Percentiles rank a stretch among this genome's conserved stretches.
Conservation (phyloP, 2,888 invertebrate species). For the Ceramica pisi region DNA sequence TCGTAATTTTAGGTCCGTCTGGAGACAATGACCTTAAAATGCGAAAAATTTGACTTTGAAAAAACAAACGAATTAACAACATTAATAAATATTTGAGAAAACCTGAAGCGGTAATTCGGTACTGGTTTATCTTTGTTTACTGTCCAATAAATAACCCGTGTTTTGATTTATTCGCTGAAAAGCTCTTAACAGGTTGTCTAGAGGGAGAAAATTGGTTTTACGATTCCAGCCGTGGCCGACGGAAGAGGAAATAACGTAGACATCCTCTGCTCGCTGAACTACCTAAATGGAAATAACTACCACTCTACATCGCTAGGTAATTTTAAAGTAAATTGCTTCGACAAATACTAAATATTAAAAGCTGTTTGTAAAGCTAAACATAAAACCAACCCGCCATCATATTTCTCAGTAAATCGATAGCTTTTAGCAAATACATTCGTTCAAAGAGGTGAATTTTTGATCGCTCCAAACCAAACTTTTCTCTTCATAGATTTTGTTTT, state of each 20-base stretch:
- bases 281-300: constrained; percentile 48
- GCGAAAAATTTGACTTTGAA: too few species aligned
- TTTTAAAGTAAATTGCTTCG: constrained; percentile 29
- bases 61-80: constrained; percentile 22
- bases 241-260: constrained; percentile 69
- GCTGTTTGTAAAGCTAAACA: constrained; percentile 39
- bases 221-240: constrained; percentile 60
- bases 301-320: neutral
- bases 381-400: constrained; percentile 36
- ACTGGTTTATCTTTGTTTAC: constrained; percentile 42
- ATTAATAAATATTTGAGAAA: constrained; percentile 34
- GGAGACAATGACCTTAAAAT: too few species aligned
- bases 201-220: constrained; percentile 72
- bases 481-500: constrained; percentile 40
- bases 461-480: constrained; percentile 42
- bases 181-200: constrained; percentile 57
- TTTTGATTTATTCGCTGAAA: constrained; percentile 60
- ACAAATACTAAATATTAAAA: constrained; percentile 12
- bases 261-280: constrained; percentile 58
- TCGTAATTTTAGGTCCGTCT: too few species aligned
- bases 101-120: constrained; percentile 30
- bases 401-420: constrained; percentile 38
- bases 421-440: constrained; percentile 50
- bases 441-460: constrained; percentile 52
- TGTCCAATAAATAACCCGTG: constrained; percentile 38